These are phyloP conservation scores for Myrmecophaga tridactyla DNA, from an alignment of 2,113 vertebrate genomes.

Conservation along the genomic window DNA sequence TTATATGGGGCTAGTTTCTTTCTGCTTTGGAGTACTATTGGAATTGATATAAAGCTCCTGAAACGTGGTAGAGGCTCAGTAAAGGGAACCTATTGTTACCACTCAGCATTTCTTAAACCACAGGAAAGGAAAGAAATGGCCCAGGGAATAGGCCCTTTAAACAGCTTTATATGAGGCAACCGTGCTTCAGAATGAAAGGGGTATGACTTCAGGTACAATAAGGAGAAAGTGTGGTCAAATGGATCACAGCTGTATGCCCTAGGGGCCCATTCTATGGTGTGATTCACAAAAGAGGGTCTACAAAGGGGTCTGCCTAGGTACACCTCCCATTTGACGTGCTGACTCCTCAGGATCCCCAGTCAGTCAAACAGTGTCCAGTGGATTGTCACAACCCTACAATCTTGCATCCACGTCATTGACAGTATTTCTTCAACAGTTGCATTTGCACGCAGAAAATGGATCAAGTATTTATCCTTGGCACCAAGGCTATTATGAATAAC, in stretches of 20 bases:
- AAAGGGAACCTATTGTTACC: neutral
- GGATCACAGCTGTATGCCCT: accelerated
- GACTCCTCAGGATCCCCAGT: neutral
- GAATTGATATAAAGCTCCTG: neutral
- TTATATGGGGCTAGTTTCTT: neutral
- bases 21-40: neutral
- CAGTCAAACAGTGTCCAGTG: neutral
- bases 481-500: neutral
- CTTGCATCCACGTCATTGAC: neutral
- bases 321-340: too few relatives aligned
- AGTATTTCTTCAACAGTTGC: neutral
- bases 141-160: neutral
- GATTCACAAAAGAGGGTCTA: neutral
- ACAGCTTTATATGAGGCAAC: neutral
- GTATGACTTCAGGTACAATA: neutral
- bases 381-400: neutral
- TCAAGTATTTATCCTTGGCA: neutral
- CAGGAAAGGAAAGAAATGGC: neutral
- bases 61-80: accelerated
- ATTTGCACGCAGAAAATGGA: neutral
- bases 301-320: neutral
- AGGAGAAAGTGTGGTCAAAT: neutral
- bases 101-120: neutral
- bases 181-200: neutral
- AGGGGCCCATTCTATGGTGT: neutral